phyloP scores from a whole-genome alignment of 2,797 vertebrate species.

The Discoglossus pictus region DNA sequence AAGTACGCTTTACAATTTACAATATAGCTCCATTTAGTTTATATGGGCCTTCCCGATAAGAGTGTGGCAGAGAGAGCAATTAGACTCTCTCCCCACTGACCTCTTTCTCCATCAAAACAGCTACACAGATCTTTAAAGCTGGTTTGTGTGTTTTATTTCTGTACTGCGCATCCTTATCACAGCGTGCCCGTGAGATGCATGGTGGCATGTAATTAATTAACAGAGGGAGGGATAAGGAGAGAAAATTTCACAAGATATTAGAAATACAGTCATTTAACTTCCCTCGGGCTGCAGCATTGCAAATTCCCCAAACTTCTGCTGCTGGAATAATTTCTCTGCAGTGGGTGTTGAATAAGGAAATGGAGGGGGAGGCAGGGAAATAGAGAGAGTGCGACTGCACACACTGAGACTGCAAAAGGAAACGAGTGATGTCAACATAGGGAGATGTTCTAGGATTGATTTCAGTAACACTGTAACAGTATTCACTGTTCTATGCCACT shows the following conservation, averaged over 20 bases:
- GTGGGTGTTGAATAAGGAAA: slow-evolving; percentile 1
- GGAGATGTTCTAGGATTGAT: too few relatives aligned
- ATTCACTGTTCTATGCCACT: too few relatives aligned
- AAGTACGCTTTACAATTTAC: too few relatives aligned
- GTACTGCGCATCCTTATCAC: slow-evolving; percentile 44
- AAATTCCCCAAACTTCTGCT: slow-evolving; percentile 26
- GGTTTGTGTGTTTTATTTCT: slow-evolving; percentile 39
- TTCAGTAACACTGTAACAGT: too few relatives aligned
- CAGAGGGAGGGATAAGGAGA: slow-evolving; percentile 47
- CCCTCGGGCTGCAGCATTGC: slow-evolving; percentile 12
- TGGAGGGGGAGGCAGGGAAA: neutral
- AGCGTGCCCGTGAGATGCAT: slow-evolving; percentile 43
- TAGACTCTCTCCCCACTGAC: slow-evolving; percentile 10
- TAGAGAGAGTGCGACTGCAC: too few relatives aligned
- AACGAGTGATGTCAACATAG: too few relatives aligned
- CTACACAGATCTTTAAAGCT: slow-evolving; percentile 28
- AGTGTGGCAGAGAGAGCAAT: slow-evolving; percentile 9
- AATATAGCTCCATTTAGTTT: too few relatives aligned
- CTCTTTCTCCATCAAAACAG: slow-evolving; percentile 17
- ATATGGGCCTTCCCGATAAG: too few relatives aligned
- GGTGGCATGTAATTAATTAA: slow-evolving; percentile 52
- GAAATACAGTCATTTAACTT: slow-evolving; percentile 49
- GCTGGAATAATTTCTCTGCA: slow-evolving; percentile 30
- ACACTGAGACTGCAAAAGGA: too few relatives aligned
- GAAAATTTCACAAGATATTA: slow-evolving; percentile 44